Percentiles rank a stretch among this genome's conserved stretches.
These are phyloP conservation scores for rat (Rattus norvegicus) DNA, from an alignment of 2,113 vertebrate genomes.

Conservation along the genomic window GRCr8 NC_086024.1:123023001-123023500, in stretches of 20 bases:
- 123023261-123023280: neutral
- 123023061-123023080: neutral
- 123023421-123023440: neutral
- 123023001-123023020: neutral
- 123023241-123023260: neutral
- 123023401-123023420: neutral
- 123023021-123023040: neutral
- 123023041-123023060: neutral
- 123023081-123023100: neutral
- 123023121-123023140: neutral
- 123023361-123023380: neutral
- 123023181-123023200: neutral
- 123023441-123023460: rapidly evolving
- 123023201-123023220: neutral
- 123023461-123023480: neutral
- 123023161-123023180: neutral
- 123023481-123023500: neutral
- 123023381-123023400: too few relatives aligned
- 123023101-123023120: neutral
- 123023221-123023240: neutral
- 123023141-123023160: neutral
- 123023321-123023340: neutral
- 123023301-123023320: too few relatives aligned
- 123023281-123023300: neutral
- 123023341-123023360: neutral